Conservation (phyloP, 37 sponge, comb jelly and placozoan genomes). For the Spongilla lacustris region DNA sequence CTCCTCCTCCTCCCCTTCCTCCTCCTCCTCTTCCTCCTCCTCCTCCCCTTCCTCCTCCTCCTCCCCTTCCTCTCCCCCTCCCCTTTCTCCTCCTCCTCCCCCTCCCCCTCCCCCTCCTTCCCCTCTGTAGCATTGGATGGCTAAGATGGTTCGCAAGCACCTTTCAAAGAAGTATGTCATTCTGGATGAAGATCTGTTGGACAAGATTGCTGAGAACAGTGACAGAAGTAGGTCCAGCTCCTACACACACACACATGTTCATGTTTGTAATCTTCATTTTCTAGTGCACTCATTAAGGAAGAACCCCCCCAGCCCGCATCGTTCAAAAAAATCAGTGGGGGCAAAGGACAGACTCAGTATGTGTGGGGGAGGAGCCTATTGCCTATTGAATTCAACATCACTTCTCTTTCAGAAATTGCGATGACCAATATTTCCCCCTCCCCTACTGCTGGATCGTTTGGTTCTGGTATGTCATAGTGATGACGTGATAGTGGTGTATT, state of each 20-base stretch:
- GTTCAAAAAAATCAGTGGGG: constrained; percentile 31
- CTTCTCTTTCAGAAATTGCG: too few species aligned
- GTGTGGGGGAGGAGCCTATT: not conserved
- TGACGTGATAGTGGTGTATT: too few species aligned
- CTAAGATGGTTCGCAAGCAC: constrained; percentile 69
- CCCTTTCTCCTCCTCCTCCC: too few species aligned
- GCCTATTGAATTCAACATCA: not conserved
- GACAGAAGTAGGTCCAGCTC: constrained; percentile 41
- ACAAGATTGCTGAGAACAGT: constrained; percentile 65
- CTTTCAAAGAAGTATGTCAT: constrained; percentile 55
- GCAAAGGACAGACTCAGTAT: not conserved
- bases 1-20: too few species aligned
- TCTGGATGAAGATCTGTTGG: constrained; percentile 55
- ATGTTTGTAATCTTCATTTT: not conserved
- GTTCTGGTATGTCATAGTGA: constrained; percentile 32
- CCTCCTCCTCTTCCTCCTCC: too few species aligned
- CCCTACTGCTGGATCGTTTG: constrained; percentile 52
- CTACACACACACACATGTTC: too few species aligned
- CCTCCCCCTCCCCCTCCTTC: not conserved
- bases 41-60: too few species aligned
- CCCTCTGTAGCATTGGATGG: constrained; percentile 53
- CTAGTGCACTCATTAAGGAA: constrained; percentile 52
- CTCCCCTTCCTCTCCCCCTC: too few species aligned
- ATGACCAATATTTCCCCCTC: constrained; percentile 40
- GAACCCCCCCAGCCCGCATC: constrained; percentile 56